These are phyloP conservation scores for Siniperca knerii DNA, from an alignment of 2,113 vertebrate genomes.

Conservation along the genomic window DNA sequence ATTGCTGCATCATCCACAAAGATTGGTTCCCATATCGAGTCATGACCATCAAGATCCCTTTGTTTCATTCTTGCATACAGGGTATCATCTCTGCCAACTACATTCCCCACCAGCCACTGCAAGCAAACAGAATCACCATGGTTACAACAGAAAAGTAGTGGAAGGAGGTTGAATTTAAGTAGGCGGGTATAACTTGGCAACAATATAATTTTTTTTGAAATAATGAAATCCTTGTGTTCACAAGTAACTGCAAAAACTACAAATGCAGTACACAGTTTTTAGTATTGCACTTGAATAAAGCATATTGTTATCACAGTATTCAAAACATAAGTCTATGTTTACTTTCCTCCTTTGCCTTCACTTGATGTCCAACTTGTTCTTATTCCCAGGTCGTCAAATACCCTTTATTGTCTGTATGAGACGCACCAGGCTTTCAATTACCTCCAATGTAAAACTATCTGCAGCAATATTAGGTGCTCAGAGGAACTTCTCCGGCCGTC, in stretches of 20 bases:
- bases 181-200: neutral
- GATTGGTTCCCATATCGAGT: conserved; percentile 87
- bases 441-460: no score
- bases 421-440: no score
- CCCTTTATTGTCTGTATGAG: no score
- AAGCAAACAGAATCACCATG: conserved; percentile 63
- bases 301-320: neutral
- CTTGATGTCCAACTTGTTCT: neutral
- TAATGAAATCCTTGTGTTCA: neutral
- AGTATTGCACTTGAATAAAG: neutral
- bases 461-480: no score
- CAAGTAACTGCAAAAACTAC: neutral
- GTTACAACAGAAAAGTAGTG: conserved; percentile 50
- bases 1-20: conserved; percentile 86
- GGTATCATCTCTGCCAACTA: conserved; percentile 86
- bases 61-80: conserved; percentile 88
- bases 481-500: no score
- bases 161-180: neutral
- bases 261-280: neutral
- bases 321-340: neutral
- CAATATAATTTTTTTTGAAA: neutral
- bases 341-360: neutral
- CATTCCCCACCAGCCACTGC: conserved; percentile 87
- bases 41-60: conserved; percentile 85
- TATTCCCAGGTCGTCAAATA: no score